Evolutionary conservation across 2,797 vertebrate genomes (phyloP).

Genomic region (Eurystomus glaucurus): DNA sequence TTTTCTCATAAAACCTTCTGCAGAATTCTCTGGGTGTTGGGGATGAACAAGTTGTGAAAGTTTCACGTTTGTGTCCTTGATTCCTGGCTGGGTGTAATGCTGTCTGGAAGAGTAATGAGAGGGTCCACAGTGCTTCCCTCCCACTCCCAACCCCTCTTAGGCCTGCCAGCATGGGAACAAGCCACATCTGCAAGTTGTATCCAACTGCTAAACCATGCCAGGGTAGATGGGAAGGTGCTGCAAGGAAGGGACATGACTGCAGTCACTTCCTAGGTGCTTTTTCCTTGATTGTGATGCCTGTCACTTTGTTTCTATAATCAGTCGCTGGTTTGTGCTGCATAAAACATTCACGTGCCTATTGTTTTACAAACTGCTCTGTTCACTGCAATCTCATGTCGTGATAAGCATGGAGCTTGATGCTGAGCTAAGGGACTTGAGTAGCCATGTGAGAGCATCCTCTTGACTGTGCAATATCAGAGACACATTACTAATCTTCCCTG

Average conservation of each 20-base stretch:
- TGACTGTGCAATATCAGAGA: not conserved
- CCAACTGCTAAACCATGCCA: fast-evolving
- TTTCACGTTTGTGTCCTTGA: conserved; percentile 11
- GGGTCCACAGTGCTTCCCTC: not conserved
- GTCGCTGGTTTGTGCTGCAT: not conserved
- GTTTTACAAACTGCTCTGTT: not conserved
- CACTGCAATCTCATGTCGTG: fast-evolving
- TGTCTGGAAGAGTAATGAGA: conserved; percentile 16
- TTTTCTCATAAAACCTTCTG: conserved; percentile 1
- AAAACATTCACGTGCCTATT: fast-evolving
- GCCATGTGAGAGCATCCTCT: not conserved
- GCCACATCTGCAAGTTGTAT: not conserved
- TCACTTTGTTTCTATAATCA: not conserved
- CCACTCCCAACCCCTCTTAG: not conserved
- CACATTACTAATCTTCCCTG: no score
- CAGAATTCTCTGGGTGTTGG: not conserved
- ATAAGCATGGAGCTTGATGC: fast-evolving
- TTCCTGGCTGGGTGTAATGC: not conserved
- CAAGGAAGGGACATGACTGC: not conserved
- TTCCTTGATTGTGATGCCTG: fast-evolving
- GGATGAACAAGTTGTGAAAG: not conserved
- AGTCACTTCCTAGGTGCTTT: not conserved
- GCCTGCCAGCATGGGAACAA: fast-evolving
- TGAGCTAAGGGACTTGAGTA: not conserved
- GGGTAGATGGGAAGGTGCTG: not conserved